Evolutionary conservation across 1,140 invertebrate genomes (phyloP).

Genomic region (Dolichoris vasculosae): DNA sequence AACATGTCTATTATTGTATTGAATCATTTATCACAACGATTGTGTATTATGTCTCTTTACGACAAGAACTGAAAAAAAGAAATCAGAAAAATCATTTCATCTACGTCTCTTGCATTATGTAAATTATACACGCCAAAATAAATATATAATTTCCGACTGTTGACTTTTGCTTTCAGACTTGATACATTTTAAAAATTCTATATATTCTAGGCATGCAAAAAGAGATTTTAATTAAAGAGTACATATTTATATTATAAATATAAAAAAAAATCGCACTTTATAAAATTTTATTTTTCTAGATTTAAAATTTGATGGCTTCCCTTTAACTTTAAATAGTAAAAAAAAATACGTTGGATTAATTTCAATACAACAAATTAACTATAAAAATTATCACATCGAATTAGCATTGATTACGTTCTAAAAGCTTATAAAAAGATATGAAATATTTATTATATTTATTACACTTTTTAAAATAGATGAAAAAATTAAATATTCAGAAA

Average conservation of each 20-base stretch:
- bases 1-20: neutral
- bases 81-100: neutral
- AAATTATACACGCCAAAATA: neutral
- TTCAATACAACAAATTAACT: no score
- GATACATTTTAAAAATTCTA: neutral
- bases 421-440: no score
- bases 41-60: neutral
- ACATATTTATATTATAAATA: neutral
- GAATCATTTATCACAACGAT: neutral
- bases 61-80: neutral
- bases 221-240: neutral
- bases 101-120: neutral
- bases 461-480: no score
- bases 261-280: no score
- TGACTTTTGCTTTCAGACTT: neutral
- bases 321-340: no score
- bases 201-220: neutral
- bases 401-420: no score
- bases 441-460: no score
- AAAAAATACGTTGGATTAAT: no score
- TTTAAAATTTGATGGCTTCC: no score
- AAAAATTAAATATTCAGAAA: no score
- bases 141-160: neutral
- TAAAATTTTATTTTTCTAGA: no score
- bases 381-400: no score